Base-by-base conservation (phyloP, 2,113 vertebrate species). In the Motacilla alba region DNA sequence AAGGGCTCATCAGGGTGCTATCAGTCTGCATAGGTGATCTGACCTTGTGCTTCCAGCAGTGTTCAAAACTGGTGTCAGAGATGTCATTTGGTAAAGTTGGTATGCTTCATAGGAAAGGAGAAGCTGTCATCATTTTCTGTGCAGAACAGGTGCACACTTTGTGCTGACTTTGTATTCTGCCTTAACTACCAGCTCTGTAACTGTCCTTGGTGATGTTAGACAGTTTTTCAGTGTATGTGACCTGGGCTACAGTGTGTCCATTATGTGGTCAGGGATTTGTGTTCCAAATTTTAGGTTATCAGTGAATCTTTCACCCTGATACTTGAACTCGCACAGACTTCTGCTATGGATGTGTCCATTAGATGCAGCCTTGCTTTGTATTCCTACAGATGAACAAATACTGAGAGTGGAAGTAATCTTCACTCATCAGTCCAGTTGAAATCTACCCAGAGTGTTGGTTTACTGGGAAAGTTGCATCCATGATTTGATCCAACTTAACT, bases 61-160 rank as follows among this genome's bases (percentile, higher is more conserved):
- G 30, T 78, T 90, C 33, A 55, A 13, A 90, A 47, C 60, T 73
- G 11, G 17, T 92, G 35, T 74, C 59, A 70, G 67, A 58, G 50
- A 66, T 73, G 55, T 30, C 41, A 33, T 79, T 11, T 9, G 9
- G 18, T 72, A 28, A 78, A 84, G 44, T 27, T 1, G 2, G n/a
- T 39, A 14, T 19, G 19, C 67, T 85, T 78, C 33, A 0, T 89
- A 47, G 44, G 41, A 33, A 83, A 15, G 44, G 37, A 64, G 73
- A 20, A 86, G 18, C 58, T 85, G 37, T 63, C 1, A 0, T 41
- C 0, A 0, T 69, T 90, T 67, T 44, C 28, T 0, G 0, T 41
- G 44, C 10, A 23, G 31, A 56, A 20, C 22, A 75, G 43, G 47
- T 70, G 27, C 7, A 13, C 6, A 15, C 30, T 72, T 67, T 19